phyloP scores from a whole-genome alignment of 1,140 invertebrate genomes.

The Pissodes strobi region DNA sequence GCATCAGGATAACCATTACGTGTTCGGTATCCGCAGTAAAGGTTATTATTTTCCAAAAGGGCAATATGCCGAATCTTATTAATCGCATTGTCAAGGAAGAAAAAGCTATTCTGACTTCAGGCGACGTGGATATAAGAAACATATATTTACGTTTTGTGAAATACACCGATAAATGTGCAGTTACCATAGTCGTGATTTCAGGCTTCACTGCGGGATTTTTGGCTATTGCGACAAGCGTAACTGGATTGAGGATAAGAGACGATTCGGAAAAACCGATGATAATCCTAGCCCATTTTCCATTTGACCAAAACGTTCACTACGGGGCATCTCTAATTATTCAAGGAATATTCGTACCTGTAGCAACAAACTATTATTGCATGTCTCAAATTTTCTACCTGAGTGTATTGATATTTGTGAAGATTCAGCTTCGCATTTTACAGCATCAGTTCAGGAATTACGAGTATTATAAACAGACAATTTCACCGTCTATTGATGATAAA shows the following conservation, averaged over 20 bases:
- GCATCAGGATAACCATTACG: slow-evolving; percentile 1
- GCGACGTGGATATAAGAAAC: neutral
- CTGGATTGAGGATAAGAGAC: neutral
- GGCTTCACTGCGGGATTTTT: neutral
- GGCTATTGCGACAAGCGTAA: neutral
- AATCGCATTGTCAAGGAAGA: neutral
- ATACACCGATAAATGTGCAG: slow-evolving; percentile 1
- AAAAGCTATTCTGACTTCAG: neutral
- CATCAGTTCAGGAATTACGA: neutral
- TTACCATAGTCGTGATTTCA: neutral
- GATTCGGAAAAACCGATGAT: slow-evolving; percentile 10
- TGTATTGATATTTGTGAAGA: slow-evolving; percentile 5
- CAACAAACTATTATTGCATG: slow-evolving; percentile 7
- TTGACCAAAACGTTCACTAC: slow-evolving; percentile 6
- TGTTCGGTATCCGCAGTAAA: neutral
- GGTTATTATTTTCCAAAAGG: neutral
- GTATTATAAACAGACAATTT: neutral
- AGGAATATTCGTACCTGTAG: neutral
- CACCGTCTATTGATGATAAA: neutral
- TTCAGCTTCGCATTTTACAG: slow-evolving; percentile 3
- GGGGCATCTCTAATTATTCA: slow-evolving; percentile 2
- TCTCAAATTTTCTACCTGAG: slow-evolving; percentile 5
- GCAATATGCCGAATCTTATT: neutral
- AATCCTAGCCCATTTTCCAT: slow-evolving; percentile 14
- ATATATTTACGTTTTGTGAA: neutral